A percentile compares a stretch with the other conserved stretches of the same genome.
Evolutionary conservation across 2,797 vertebrate species (phyloP).

Genomic region (Myripristis murdjan): DNA sequence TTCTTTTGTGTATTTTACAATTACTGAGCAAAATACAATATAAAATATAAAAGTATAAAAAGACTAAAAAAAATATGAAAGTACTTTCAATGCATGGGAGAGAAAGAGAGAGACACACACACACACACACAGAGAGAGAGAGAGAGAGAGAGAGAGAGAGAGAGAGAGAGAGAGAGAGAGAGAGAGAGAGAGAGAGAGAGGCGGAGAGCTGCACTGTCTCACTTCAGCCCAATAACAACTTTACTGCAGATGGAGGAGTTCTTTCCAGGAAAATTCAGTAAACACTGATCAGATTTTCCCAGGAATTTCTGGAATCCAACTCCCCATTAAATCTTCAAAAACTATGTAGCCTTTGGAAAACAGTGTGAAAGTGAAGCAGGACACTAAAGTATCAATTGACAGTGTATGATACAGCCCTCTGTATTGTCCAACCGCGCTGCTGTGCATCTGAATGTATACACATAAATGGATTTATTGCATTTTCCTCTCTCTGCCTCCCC

Average conservation of each 20-base stretch:
- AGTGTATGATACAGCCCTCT: background rate
- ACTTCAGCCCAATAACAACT: constrained; percentile 21
- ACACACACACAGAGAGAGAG: constrained; percentile 13
- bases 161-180: background rate
- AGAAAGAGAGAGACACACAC: too few relatives aligned
- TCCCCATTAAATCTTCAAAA: constrained; percentile 30
- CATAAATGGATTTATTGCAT: background rate
- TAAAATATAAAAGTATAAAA: too few relatives aligned
- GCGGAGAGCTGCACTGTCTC: background rate
- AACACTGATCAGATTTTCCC: constrained; percentile 25
- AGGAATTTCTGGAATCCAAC: constrained; percentile 56
- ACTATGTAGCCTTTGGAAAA: constrained; percentile 7
- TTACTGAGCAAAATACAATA: too few relatives aligned
- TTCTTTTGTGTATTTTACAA: background rate
- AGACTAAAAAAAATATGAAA: background rate
- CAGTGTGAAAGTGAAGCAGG: background rate
- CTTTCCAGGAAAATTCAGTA: constrained; percentile 21
- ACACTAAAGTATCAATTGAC: background rate
- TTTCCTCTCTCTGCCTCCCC: background rate
- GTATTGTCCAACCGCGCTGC: too few relatives aligned
- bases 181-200: background rate
- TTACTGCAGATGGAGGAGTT: background rate
- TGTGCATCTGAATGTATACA: background rate
- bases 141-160: background rate
- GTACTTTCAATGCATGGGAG: background rate